Evolutionary conservation across 2,797 vertebrate species (phyloP).

Genomic region (Pterois miles): DNA sequence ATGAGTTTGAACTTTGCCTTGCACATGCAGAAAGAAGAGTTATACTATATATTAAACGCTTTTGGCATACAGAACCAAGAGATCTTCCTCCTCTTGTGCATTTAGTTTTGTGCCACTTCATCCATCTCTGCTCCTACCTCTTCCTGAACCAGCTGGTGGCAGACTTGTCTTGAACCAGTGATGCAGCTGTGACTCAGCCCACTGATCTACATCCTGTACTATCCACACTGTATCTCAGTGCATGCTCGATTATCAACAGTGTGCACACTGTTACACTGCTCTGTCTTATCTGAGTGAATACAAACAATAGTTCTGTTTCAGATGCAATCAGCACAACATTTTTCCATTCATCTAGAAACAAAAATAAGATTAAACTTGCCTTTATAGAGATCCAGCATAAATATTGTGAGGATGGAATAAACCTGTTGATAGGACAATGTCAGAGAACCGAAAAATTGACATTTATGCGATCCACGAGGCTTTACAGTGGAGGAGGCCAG

Average conservation of each 20-base stretch:
- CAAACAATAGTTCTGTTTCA: neutral
- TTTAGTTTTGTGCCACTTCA: neutral
- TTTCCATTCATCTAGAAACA: neutral
- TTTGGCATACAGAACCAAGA: neutral
- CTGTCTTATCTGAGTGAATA: neutral
- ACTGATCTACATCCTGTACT: constrained; percentile 21
- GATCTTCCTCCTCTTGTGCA: neutral
- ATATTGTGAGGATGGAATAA: neutral
- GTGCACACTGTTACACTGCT: neutral
- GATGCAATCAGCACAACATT: neutral
- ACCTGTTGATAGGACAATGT: neutral
- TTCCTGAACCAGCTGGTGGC: constrained; percentile 64
- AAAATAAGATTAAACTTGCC: neutral
- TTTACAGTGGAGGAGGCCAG: neutral
- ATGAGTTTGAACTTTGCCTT: neutral
- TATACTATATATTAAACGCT: neutral
- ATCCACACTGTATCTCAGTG: neutral
- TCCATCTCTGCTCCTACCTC: constrained; percentile 21
- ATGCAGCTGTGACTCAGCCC: constrained; percentile 32
- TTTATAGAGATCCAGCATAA: neutral
- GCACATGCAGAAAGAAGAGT: neutral
- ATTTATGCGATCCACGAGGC: neutral
- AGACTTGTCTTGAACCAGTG: constrained; percentile 63
- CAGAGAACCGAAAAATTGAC: neutral
- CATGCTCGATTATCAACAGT: neutral